Evolutionary conservation across 2,797 vertebrate genomes (phyloP), one percentile per base, ranked within the genome.

Genomic region (Parambassis ranga): DNA sequence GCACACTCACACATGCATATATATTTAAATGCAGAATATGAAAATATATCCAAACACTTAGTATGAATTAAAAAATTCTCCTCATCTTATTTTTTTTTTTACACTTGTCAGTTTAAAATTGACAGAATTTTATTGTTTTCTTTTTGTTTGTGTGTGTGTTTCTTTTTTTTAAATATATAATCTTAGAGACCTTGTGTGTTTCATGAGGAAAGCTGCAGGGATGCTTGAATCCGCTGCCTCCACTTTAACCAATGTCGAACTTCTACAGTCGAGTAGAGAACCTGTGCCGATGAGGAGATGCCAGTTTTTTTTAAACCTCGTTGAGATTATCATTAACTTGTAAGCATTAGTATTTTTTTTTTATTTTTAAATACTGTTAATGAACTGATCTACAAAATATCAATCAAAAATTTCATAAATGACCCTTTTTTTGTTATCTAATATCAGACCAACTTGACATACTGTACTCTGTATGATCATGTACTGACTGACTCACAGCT

Each of bases 1-100:
- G 71, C 78, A 82, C 85, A 79, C 76, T 76, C 85, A 88, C 83
- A 86, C 87, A 84, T 72, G 53, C 88, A 90, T 86, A 89, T 87
- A 92, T 93, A 92, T 92, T 93, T 91, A 92, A 93, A 92, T 83
- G 89, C 79, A 90, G 83, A 92, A 87, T 92, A 92, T 90, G 90
- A 89, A 91, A 81, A 90, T 93, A 90, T 92, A 92, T 92, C 89
- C 90, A 92, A 88, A 92, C 79, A 79, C 80, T 70, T 91, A 89
- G 79, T 85, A 90, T 86, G 71, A 88, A 85, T 79, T 75, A 28
- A 76, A 42, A 71, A 84, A 79, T 79, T 78, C 60, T 74, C 69
- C 58, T 83, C 74, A 62, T 67, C 65, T n/a, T n/a, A 57, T 84
- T 7, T 46, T 83, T 69, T 76, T 50, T 85, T 77, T 74, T 79